A percentile compares a stretch with the other conserved stretches of the same genome.
phyloP scores from a whole-genome alignment of 1,140 invertebrate genomes.

The Hetaerina americana region DNA sequence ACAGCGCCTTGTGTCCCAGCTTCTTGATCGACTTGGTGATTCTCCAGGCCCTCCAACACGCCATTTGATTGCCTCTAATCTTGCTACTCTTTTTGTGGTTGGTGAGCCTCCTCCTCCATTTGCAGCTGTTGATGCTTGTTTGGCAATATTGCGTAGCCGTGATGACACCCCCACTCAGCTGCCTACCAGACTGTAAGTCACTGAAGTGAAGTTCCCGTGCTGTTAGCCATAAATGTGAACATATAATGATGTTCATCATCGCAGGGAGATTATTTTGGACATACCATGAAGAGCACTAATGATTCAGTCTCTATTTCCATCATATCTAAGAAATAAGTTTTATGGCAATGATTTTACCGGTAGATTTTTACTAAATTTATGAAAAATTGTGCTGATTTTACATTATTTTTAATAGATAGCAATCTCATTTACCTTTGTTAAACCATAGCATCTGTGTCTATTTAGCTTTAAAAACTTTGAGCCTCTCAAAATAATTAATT shows the following conservation, averaged over 20 bases:
- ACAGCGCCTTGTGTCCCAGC: constrained; percentile 86
- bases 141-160: constrained; percentile 92
- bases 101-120: constrained; percentile 95
- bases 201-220: too few species aligned
- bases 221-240: too few species aligned
- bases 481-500: too few species aligned
- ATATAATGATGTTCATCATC: neutral
- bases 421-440: too few species aligned
- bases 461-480: too few species aligned
- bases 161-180: constrained; percentile 93
- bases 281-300: neutral
- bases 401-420: too few species aligned
- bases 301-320: constrained; percentile 5
- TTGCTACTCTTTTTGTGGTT: constrained; percentile 91
- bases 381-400: too few species aligned
- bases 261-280: too few species aligned
- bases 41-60: constrained; percentile 85
- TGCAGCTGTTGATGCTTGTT: constrained; percentile 95
- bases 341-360: too few species aligned
- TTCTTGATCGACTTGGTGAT: constrained; percentile 77
- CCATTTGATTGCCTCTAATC: constrained; percentile 78
- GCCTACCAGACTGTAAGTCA: constrained; percentile 79
- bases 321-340: too few species aligned
- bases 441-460: too few species aligned
- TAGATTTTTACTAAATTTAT: too few species aligned